Percentiles rank a stretch among this genome's conserved stretches.
phyloP scores from a whole-genome alignment of 2,797 vertebrate species.

The Euphonia xanthogaster region DNA sequence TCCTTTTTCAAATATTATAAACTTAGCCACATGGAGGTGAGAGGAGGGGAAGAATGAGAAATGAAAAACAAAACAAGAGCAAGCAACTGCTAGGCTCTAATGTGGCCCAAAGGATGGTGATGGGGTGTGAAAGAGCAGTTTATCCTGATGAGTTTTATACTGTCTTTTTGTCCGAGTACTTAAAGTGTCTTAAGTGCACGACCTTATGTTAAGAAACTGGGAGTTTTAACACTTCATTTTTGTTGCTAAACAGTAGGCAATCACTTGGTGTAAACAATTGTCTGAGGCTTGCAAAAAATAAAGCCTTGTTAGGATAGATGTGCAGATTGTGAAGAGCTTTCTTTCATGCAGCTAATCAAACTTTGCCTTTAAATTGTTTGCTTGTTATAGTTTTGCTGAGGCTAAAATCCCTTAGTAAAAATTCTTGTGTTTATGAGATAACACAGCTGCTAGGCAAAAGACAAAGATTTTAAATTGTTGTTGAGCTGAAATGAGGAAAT shows the following conservation, averaged over 20 bases:
- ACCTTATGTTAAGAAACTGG: background rate
- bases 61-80: background rate
- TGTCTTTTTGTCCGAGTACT: background rate
- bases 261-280: background rate
- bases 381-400: conserved; percentile 43
- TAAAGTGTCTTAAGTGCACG: background rate
- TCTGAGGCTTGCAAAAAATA: conserved; percentile 14
- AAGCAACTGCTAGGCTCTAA: background rate
- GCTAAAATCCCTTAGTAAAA: conserved; percentile 32
- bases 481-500: background rate
- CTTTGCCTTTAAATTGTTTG: conserved; percentile 58
- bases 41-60: background rate
- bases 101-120: background rate
- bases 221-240: conserved; percentile 9
- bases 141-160: background rate
- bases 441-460: conserved; percentile 63
- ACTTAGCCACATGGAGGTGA: background rate
- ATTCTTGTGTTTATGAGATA: conserved; percentile 53
- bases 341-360: conserved; percentile 44
- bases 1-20: background rate
- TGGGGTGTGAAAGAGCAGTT: background rate
- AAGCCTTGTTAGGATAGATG: background rate
- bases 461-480: background rate
- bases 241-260: conserved; percentile 53
- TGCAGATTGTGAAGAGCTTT: background rate